Evolutionary conservation across 53 echinoderm and acorn worm genomes (phyloP).

Genomic region (Henricia sp.): DNA sequence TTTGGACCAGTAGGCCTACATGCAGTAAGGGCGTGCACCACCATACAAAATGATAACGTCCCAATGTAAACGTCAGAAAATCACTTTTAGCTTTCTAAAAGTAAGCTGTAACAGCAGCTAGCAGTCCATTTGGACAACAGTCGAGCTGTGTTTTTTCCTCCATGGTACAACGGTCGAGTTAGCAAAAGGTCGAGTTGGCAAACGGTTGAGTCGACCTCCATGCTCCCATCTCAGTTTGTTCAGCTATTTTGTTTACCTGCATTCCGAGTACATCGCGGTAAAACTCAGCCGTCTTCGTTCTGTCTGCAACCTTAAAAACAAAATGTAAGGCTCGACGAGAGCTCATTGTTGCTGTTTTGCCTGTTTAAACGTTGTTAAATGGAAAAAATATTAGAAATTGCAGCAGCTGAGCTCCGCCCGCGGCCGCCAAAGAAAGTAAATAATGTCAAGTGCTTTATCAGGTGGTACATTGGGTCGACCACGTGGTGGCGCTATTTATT

Average conservation of each 20-base stretch:
- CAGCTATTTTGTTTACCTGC: slow-evolving; percentile 64
- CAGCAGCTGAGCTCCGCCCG: not conserved
- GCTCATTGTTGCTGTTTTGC: slow-evolving; percentile 47
- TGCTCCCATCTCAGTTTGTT: not conserved
- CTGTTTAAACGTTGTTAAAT: not conserved
- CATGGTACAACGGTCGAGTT: too few species aligned
- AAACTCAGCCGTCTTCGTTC: slow-evolving; percentile 87
- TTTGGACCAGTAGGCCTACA: not conserved
- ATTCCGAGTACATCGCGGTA: slow-evolving; percentile 94
- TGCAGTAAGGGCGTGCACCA: not conserved
- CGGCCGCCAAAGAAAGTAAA: too few species aligned
- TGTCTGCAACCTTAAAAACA: slow-evolving; percentile 92
- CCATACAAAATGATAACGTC: not conserved
- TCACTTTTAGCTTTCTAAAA: too few species aligned
- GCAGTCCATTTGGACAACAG: not conserved
- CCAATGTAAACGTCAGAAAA: too few species aligned
- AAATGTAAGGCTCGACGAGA: slow-evolving; percentile 84
- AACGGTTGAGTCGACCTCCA: not conserved
- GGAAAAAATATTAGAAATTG: not conserved
- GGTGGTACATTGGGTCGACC: not conserved
- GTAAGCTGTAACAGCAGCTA: too few species aligned
- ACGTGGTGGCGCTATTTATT: not conserved
- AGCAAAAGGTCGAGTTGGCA: too few species aligned
- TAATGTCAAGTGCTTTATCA: not conserved
- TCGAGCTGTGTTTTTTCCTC: not conserved